Evolutionary conservation across 2,888 invertebrate genomes (phyloP), one percentile per base, ranked within the genome.

Genomic region (Zygaena filipendulae): DNA sequence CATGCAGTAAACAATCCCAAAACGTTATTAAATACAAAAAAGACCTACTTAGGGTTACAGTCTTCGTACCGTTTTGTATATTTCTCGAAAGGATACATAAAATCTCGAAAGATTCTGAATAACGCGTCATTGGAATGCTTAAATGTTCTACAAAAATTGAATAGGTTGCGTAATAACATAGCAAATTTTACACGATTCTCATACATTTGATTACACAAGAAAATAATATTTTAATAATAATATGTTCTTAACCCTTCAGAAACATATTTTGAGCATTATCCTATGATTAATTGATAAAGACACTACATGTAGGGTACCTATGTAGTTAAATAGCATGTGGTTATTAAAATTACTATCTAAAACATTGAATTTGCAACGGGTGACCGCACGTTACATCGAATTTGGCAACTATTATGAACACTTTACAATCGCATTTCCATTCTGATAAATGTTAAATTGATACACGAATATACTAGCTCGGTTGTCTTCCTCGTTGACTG

Each of bases 381-480:
- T n/a, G n/a, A n/a, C n/a, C n/a, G n/a, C n/a, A n/a, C n/a, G n/a
- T 62, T 67, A 77, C 59, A 71, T 48, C 56, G 57, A 75, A 69
- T 79, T 79, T 79, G 79, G 79, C 79, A 79, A 66, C 71, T 54
- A 59, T 60, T 52, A 69, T 74, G 72, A 77, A 79, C 75, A 74
- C 77, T 56, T 55, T 40, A 53, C 57, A n/a, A n/a, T n/a, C n/a
- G n/a, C n/a, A n/a, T n/a, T n/a, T n/a, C n/a, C n/a, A n/a, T n/a
- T n/a, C n/a, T n/a, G n/a, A n/a, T n/a, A n/a, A n/a, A n/a, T n/a
- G n/a, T n/a, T n/a, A n/a, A n/a, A n/a, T n/a, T n/a, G n/a, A n/a
- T n/a, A n/a, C n/a, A n/a, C n/a, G n/a, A n/a, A n/a, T n/a, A n/a
- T n/a, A n/a, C n/a, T n/a, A n/a, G n/a, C n/a, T n/a, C n/a, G n/a